Percentiles rank a stretch among this genome's conserved stretches.
Evolutionary conservation across 2,797 vertebrate species (phyloP).

Genomic region (Gouania willdenowi): DNA sequence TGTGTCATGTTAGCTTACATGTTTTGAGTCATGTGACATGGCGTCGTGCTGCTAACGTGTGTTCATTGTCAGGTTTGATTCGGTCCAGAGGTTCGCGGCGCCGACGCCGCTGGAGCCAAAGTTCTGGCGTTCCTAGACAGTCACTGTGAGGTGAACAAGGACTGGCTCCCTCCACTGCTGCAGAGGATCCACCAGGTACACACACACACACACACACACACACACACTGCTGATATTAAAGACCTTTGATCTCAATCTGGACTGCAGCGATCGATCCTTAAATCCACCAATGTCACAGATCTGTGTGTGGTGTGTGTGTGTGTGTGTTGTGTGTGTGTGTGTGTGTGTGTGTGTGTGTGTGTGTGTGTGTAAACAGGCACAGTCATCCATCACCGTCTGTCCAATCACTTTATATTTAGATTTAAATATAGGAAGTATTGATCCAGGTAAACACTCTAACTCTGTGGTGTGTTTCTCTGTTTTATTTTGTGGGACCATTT

Average conservation of each 20-base stretch:
- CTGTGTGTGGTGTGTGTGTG: not conserved
- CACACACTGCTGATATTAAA: conserved; percentile 25
- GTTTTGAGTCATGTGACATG: too few species aligned
- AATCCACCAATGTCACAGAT: conserved; percentile 18
- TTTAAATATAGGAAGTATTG: conserved; percentile 56
- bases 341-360: not conserved
- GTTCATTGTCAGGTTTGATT: conserved; percentile 89
- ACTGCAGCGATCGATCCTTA: conserved; percentile 27
- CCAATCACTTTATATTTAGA: conserved; percentile 38
- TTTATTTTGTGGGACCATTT: too few species aligned
- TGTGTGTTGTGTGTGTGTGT: not conserved
- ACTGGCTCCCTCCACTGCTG: conserved; percentile 93
- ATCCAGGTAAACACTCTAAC: conserved; percentile 25
- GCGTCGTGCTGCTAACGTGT: too few species aligned
- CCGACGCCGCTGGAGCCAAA: conserved; percentile 78
- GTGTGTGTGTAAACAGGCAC: conserved; percentile 2
- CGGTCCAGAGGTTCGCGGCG: conserved; percentile 88
- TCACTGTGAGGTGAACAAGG: conserved; percentile 97
- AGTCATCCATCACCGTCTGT: conserved; percentile 47
- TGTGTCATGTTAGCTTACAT: too few species aligned
- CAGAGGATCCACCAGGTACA: conserved; percentile 89
- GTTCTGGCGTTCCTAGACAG: conserved; percentile 95
- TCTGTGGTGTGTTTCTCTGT: too few species aligned
- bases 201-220: too few species aligned
- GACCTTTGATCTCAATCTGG: conserved; percentile 25